Conservation (phyloP, 2,113 vertebrate genomes). For the Cryptomyrus ogoouensis region DNA sequence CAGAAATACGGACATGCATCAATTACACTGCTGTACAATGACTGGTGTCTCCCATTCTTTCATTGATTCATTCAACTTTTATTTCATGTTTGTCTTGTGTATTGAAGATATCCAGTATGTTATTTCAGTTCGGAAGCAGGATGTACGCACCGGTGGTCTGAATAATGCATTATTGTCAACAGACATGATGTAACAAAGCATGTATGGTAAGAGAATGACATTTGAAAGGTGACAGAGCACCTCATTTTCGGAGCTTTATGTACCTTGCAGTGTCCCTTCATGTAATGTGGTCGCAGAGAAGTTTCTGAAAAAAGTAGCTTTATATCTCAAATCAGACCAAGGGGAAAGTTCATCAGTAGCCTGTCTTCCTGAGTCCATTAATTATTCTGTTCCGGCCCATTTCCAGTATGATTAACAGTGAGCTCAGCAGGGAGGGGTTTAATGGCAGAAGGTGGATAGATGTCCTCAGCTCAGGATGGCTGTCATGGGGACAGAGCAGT, state of each 20-base stretch:
- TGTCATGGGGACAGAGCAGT: not conserved
- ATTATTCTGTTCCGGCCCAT: constrained; percentile 1
- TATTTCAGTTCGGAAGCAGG: not conserved
- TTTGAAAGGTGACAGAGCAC: not conserved
- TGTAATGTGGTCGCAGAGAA: not conserved
- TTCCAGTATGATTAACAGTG: not conserved
- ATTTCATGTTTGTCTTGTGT: not conserved
- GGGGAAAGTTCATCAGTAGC: not conserved
- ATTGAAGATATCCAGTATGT: not conserved
- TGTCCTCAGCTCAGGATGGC: not conserved
- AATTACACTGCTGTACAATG: not conserved
- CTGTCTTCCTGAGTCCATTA: not conserved
- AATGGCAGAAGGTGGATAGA: not conserved
- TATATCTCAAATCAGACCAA: not conserved
- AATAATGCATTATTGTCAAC: not conserved
- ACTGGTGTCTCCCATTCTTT: constrained; percentile 17
- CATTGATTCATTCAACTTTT: not conserved
- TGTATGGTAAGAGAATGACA: not conserved
- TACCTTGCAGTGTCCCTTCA: not conserved
- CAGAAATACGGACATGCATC: not conserved
- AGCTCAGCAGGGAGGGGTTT: not conserved
- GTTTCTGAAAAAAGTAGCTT: not conserved
- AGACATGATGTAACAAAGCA: not conserved
- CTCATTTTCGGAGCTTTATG: not conserved
- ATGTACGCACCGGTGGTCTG: not conserved